phyloP scores from a whole-genome alignment of 1,140 invertebrate genomes.

The Drosophila seguyi region DNA sequence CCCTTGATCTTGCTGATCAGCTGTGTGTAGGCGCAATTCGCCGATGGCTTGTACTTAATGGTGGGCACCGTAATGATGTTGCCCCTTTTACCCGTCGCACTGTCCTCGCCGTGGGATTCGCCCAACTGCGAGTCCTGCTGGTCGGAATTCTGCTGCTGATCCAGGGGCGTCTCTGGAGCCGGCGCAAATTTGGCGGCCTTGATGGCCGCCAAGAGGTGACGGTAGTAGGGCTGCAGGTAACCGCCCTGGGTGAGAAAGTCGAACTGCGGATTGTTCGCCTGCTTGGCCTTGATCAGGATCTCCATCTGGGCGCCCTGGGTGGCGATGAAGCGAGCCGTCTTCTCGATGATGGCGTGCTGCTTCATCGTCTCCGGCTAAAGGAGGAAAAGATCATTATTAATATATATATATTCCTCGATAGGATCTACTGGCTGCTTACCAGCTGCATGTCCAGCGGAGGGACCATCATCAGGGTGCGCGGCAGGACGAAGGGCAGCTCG shows the following conservation, averaged over 20 bases:
- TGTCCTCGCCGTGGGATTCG: constrained; percentile 35
- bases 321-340: constrained; percentile 97
- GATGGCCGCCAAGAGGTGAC: constrained; percentile 92
- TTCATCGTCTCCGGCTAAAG: constrained; percentile 96
- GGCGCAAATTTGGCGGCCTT: constrained; percentile 92
- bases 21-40: constrained; percentile 94
- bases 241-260: constrained; percentile 96
- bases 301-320: constrained; percentile 98
- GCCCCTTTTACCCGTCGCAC: background rate
- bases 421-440: constrained; percentile 86
- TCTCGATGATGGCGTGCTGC: constrained; percentile 97
- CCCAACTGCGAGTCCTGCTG: constrained; percentile 8
- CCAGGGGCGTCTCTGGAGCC: constrained; percentile 60
- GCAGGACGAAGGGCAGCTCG: constrained; percentile 90
- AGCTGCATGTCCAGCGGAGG: constrained; percentile 89
- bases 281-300: constrained; percentile 98
- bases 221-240: constrained; percentile 95
- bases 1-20: constrained; percentile 93
- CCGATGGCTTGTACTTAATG: constrained; percentile 92
- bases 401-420: background rate
- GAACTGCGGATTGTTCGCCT: constrained; percentile 97
- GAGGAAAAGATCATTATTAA: background rate
- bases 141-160: constrained; percentile 7
- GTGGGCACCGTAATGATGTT: constrained; percentile 74
- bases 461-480: constrained; percentile 88